Base-by-base conservation (phyloP, 2,888 invertebrate species). In the Proisotoma minuta region DNA sequence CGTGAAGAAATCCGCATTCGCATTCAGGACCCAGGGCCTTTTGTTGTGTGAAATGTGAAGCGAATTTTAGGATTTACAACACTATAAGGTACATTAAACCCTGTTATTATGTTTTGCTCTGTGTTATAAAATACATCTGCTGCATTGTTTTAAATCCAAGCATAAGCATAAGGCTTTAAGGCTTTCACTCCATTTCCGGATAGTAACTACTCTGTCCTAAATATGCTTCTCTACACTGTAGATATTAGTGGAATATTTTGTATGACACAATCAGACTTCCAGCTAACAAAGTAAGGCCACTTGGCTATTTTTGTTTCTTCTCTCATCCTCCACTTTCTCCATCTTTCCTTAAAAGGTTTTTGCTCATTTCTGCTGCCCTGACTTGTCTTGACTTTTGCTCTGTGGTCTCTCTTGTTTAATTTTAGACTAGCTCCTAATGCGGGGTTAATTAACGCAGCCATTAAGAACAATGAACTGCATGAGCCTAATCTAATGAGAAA, bases 381-480 rank as follows among this genome's bases (percentile, higher is more conserved):
- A 34, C 8, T 34, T 8, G 34, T n/a, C 8, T 15, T 34, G 43
- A 43, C 43, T 43, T 43, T n/a, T n/a, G n/a, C n/a, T n/a, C n/a
- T n/a, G n/a, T n/a, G n/a, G n/a, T n/a, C n/a, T 43, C 43, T 43
- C 43, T 43, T 43, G 43, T n/a, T 43, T 5, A 12, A 20, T 43
- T 34, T 4, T n/a, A 43, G 43, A n/a, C 43, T 15, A 43, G 43
- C 20, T 43, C 43, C 22, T 50, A 52, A 52, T 52, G 28, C 52
- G n/a, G 28, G 29, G 52, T 52, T 52, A 52, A 52, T 52, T 52
- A 52, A 52, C 52, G 28, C 52, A 52, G 12, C 29, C 27, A 52
- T 52, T 52, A 50, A 5, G 26, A 52, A 43, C 43, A 43, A 43
- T 43, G 43, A n/a, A n/a, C 5, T n/a, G n/a, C 5, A 43, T 5